These are phyloP conservation scores for Chloroceryle amazona DNA, from an alignment of 2,797 vertebrate genomes.

Conservation along the genomic window DNA sequence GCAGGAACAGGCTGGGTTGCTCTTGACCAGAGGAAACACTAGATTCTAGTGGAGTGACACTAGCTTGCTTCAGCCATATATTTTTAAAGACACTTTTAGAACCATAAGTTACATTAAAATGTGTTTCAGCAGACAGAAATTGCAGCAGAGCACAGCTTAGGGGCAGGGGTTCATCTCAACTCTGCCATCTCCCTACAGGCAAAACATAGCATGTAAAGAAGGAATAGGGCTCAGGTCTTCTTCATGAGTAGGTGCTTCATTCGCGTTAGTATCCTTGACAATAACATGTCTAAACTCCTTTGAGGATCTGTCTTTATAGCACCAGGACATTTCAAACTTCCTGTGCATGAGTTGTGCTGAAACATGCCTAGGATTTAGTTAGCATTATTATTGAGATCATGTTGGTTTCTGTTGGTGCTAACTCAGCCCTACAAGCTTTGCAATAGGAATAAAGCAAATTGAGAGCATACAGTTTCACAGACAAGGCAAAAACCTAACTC, in stretches of 20 bases:
- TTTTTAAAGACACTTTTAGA: neutral
- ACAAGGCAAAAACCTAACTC: neutral
- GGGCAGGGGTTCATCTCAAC: neutral
- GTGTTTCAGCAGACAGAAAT: neutral
- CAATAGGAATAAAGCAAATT: neutral
- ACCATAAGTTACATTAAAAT: neutral
- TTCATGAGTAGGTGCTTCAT: neutral
- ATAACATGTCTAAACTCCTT: neutral
- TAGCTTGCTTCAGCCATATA: neutral
- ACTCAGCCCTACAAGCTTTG: neutral
- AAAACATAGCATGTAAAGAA: neutral
- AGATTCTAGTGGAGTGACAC: neutral
- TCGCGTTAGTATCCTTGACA: neutral
- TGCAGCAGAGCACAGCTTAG: neutral
- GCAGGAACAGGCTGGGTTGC: neutral
- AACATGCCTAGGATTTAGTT: neutral
- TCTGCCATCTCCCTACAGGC: neutral
- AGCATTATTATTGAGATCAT: neutral
- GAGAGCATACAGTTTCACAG: neutral
- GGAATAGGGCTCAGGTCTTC: neutral
- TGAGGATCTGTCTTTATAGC: neutral
- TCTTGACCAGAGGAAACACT: neutral
- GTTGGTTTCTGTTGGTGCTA: neutral
- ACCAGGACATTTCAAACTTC: neutral
- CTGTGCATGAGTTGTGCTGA: neutral